phyloP scores from a whole-genome alignment of 92 coral and sea anemone species.

The Palythoa grandis region DNA sequence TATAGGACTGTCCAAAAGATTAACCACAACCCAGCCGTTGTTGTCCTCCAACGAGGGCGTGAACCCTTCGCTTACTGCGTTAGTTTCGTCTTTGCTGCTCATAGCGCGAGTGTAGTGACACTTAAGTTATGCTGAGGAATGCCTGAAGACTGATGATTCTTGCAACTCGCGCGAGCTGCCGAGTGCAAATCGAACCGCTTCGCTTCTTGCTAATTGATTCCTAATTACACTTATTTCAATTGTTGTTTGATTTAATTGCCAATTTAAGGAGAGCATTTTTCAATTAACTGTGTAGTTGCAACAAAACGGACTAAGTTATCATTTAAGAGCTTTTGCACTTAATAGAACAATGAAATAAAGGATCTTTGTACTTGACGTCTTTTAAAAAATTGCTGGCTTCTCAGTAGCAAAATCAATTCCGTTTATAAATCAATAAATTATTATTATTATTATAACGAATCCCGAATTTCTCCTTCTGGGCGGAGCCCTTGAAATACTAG shows the following conservation, averaged over 20 bases:
- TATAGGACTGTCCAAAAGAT: neutral
- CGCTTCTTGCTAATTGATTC: neutral
- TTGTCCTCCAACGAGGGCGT: conserved; percentile 4
- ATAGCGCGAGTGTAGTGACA: neutral
- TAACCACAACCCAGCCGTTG: conserved; percentile 31
- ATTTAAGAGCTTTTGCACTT: no score
- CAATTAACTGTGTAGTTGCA: no score
- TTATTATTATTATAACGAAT: no score
- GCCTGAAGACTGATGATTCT: neutral
- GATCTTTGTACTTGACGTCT: no score
- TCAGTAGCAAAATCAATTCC: no score
- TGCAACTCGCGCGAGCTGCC: conserved; percentile 32
- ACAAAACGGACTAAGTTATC: no score
- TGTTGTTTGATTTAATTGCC: conserved; percentile 14
- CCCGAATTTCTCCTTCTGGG: no score
- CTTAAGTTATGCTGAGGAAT: neutral
- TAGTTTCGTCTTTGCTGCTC: neutral
- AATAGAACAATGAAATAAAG: no score
- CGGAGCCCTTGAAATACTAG: no score
- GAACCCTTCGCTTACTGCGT: neutral
- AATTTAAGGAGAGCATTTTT: neutral
- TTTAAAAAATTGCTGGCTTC: no score
- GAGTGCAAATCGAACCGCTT: conserved; percentile 20
- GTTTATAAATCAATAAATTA: no score
- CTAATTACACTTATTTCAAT: conserved; percentile 22